Evolutionary conservation across 2,113 vertebrate species (phyloP).

Genomic region (Callaeas wilsoni): DNA sequence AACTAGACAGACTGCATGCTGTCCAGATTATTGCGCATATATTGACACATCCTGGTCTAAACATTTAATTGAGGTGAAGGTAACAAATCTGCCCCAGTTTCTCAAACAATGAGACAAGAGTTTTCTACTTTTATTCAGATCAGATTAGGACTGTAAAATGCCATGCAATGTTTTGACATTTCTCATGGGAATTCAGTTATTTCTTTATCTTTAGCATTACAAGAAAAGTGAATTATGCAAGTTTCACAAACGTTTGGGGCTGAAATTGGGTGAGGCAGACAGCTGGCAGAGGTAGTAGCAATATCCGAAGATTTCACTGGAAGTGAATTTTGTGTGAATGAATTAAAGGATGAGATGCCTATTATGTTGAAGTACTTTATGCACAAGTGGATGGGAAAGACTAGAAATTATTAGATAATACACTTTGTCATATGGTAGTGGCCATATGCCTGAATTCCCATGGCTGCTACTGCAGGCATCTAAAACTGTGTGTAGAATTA

Average conservation of each 20-base stretch:
- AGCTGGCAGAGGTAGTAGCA: background rate
- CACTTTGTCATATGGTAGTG: background rate
- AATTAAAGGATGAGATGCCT: background rate
- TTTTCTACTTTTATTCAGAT: background rate
- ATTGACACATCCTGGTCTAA: background rate
- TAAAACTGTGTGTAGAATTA: background rate
- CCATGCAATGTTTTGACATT: background rate
- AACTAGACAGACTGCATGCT: background rate
- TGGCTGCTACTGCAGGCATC: background rate
- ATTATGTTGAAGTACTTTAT: background rate
- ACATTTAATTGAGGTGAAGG: background rate
- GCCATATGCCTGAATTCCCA: background rate
- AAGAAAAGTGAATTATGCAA: background rate
- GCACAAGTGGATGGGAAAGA: background rate
- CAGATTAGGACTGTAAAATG: background rate
- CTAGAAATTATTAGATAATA: background rate
- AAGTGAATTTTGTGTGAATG: background rate
- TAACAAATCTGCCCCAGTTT: background rate
- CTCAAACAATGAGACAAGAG: background rate
- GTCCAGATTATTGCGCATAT: background rate
- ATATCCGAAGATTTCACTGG: background rate
- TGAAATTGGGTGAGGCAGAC: background rate
- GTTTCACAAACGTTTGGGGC: background rate
- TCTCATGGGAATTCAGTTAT: background rate
- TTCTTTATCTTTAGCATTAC: background rate